Evolutionary conservation across 2,113 vertebrate genomes (phyloP).

Genomic region (Cololabis saira): DNA sequence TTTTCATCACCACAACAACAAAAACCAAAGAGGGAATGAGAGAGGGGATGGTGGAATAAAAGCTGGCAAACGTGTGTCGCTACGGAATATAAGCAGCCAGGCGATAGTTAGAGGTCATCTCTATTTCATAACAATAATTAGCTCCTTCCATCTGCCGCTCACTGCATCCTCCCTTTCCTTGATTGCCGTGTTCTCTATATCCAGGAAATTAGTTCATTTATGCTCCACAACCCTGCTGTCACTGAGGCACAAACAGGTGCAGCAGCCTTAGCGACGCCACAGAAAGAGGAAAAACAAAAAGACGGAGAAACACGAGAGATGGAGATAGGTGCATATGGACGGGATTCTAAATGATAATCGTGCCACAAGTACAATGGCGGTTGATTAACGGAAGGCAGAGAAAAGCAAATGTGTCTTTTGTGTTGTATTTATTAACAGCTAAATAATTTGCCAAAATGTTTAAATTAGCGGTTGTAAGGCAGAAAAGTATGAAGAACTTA

Average conservation of each 20-base stretch:
- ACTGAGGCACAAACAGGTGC: conserved; percentile 76
- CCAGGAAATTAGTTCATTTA: conserved; percentile 84
- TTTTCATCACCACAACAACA: conserved; percentile 58
- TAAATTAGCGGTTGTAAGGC: neutral
- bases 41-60: conserved; percentile 19
- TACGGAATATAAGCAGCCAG: conserved; percentile 57
- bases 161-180: conserved; percentile 74
- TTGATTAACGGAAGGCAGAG: conserved; percentile 38
- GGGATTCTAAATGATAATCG: conserved; percentile 4
- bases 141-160: conserved; percentile 81
- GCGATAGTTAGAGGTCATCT: conserved; percentile 83
- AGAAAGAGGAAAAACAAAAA: conserved; percentile 19
- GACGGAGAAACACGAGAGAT: conserved; percentile 33
- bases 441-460: neutral
- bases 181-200: conserved; percentile 82
- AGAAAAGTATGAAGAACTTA: neutral
- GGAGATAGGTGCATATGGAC: conserved; percentile 26
- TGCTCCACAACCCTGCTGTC: conserved; percentile 71
- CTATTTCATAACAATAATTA: conserved; percentile 86
- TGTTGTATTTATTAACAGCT: conserved; percentile 14
- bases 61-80: conserved; percentile 66
- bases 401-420: conserved; percentile 13
- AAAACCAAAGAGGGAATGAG: conserved; percentile 33
- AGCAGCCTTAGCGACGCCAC: conserved; percentile 41
- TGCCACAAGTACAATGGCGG: conserved; percentile 15